Percentiles rank a stretch among this genome's conserved stretches.
phyloP scores from a whole-genome alignment of 2,888 invertebrate species.

The Tachystola acroxantha region DNA sequence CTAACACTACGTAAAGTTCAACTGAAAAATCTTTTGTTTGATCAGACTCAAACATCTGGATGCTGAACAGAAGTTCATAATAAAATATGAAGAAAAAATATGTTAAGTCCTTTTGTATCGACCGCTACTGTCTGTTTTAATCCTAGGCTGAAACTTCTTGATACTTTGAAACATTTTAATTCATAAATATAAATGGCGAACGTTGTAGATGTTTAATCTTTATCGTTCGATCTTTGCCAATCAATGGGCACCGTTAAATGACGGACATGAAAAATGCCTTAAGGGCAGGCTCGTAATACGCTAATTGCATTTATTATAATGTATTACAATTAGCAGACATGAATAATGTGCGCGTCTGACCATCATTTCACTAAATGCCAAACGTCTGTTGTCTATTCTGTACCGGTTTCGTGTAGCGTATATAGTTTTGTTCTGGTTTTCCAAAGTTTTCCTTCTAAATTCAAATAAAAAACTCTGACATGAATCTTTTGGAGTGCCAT shows the following conservation, averaged over 20 bases:
- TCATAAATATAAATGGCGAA: conserved; percentile 17
- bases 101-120: conserved; percentile 76
- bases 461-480: too few species aligned
- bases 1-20: conserved; percentile 52
- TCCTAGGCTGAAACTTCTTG: conserved; percentile 37
- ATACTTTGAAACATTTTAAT: conserved; percentile 35
- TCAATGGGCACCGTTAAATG: conserved; percentile 37
- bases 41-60: conserved; percentile 74
- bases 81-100: conserved; percentile 76
- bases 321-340: conserved; percentile 32
- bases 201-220: conserved; percentile 30
- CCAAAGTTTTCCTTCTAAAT: background rate
- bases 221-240: conserved; percentile 46
- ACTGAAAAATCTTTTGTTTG: conserved; percentile 75
- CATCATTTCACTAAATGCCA: conserved; percentile 40
- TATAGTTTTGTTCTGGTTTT: too few species aligned
- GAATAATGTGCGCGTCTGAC: conserved; percentile 28
- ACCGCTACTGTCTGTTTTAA: conserved; percentile 55
- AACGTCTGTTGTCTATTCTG: conserved; percentile 21
- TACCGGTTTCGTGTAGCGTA: conserved; percentile 21
- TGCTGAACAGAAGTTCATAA: conserved; percentile 76
- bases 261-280: conserved; percentile 23
- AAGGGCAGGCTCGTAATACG: conserved; percentile 29
- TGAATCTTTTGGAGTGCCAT: too few species aligned
- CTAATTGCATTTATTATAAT: conserved; percentile 48